Conservation (phyloP, 2,113 vertebrate genomes). For the Prunella fulvescens region DNA sequence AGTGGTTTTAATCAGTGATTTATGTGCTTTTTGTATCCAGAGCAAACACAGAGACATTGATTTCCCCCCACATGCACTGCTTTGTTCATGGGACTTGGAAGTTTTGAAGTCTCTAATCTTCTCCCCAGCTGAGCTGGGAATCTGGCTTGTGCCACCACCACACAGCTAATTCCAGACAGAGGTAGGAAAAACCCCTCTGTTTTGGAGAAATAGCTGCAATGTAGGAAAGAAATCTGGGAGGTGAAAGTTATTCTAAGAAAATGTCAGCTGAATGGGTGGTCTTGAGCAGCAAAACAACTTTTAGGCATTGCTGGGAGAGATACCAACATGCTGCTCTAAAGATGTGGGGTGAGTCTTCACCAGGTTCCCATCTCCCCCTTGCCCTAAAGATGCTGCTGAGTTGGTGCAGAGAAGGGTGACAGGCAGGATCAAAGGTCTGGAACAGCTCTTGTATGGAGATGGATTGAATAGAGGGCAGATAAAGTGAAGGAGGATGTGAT, state of each 20-base stretch:
- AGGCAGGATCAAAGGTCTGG: constrained; percentile 4
- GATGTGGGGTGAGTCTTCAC: not conserved
- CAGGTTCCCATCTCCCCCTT: not conserved
- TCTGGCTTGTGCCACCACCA: not conserved
- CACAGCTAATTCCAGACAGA: not conserved
- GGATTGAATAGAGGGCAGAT: not conserved
- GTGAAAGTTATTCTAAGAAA: not conserved
- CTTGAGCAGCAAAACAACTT: not conserved
- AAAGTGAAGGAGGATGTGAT: constrained; percentile 35
- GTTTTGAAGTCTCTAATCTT: not conserved
- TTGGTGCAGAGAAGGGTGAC: not conserved
- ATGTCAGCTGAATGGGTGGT: not conserved
- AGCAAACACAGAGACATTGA: not conserved
- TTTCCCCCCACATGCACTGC: rapidly evolving
- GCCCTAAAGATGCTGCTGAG: not conserved
- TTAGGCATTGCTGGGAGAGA: not conserved
- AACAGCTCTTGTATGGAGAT: not conserved
- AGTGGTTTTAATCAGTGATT: not conserved
- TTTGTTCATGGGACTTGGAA: not conserved
- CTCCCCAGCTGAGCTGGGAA: not conserved
- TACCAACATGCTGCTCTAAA: not conserved
- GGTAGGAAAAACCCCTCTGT: not conserved
- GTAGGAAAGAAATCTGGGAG: not conserved
- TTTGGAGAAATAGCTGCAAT: not conserved
- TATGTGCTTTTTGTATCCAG: not conserved